Base-by-base conservation (phyloP, 2,888 invertebrate genomes). In the Hypena proboscidalis region DNA sequence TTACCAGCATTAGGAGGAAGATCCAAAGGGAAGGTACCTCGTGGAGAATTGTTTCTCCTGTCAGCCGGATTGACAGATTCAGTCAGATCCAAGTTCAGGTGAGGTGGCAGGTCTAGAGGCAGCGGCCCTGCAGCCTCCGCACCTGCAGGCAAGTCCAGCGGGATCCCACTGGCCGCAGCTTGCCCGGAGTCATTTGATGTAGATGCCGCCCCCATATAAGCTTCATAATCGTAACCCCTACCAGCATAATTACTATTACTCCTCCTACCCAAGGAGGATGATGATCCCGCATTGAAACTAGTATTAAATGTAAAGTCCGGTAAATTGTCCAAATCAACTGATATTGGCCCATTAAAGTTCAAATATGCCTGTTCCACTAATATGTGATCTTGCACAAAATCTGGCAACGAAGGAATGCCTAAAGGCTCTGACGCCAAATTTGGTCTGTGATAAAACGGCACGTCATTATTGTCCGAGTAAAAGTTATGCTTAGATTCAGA, bases 331-430 rank as follows among this genome's bases (percentile, higher is more conserved):
- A 94, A 81, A 66, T 94, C 93, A 30, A 92, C 89, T 29, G 92
- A 91, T 64, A 92, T 87, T 29, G 90, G 90, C 17, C 87, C 83
- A 58, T 89, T 85, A 26, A 92, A 88, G 65, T 92, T 92, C 66
- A 95, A 86, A 78, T 94, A 95, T 52, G 94, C 94, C 66, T 96
- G 95, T 73, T 96, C 96, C 22, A 97, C 94, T 60, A 96, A 92
- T 80, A 97, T 92, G 82, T 97, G 97, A 82, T 97, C 97, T 77
- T 97, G 97, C 35, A 97, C 97, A 85, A 97, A 97, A 78, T 97
- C 97, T 0, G 97, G 97, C 58, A 96, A 77, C 4, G 94, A 94
- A 1, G 95, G 94, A 61, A 94, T 89, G 37, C 90, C 90, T 45
- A 89, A 59, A 8, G 90, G 89, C 67, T 90, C 90, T 0, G 86